Percentiles rank a stretch among this genome's conserved stretches.
Evolutionary conservation across 2,113 vertebrate genomes (phyloP).

Genomic region (Thamnaconus septentrionalis): DNA sequence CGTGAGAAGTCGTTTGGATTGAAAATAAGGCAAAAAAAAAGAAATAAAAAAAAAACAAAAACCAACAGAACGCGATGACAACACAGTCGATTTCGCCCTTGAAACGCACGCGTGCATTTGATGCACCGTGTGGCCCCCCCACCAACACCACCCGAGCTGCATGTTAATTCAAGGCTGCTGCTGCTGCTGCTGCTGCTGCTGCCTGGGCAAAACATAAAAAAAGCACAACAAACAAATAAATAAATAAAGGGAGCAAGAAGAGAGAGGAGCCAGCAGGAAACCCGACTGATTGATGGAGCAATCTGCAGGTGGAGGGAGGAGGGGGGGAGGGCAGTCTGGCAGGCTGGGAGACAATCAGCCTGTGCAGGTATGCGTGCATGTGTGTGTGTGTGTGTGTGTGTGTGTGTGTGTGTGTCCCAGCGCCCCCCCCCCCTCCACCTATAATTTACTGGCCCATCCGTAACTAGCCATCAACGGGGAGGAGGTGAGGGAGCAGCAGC

Average conservation of each 20-base stretch:
- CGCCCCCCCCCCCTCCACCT: constrained; percentile 55
- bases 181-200: constrained; percentile 4
- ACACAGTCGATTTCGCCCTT: too few species aligned
- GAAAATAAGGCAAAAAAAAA: neutral
- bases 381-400: constrained; percentile 15
- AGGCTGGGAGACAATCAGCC: constrained; percentile 58
- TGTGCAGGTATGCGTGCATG: too few species aligned
- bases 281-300: constrained; percentile 62
- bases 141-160: too few species aligned
- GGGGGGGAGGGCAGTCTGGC: constrained; percentile 52
- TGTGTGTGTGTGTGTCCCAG: constrained; percentile 34
- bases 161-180: too few species aligned
- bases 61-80: too few species aligned
- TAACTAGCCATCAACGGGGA: constrained; percentile 65
- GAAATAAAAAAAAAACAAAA: neutral
- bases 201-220: neutral
- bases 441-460: constrained; percentile 68
- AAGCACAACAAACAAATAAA: too few species aligned
- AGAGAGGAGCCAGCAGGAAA: constrained; percentile 28
- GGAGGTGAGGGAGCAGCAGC: constrained; percentile 48
- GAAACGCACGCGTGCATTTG: too few species aligned
- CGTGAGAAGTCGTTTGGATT: constrained; percentile 2
- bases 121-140: too few species aligned
- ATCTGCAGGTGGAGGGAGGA: constrained; percentile 56
- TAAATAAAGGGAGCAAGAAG: too few species aligned